Percentiles rank a stretch among this genome's conserved stretches.
Evolutionary conservation across 2,888 invertebrate species (phyloP).

Genomic region (Eledone cirrhosa): DNA sequence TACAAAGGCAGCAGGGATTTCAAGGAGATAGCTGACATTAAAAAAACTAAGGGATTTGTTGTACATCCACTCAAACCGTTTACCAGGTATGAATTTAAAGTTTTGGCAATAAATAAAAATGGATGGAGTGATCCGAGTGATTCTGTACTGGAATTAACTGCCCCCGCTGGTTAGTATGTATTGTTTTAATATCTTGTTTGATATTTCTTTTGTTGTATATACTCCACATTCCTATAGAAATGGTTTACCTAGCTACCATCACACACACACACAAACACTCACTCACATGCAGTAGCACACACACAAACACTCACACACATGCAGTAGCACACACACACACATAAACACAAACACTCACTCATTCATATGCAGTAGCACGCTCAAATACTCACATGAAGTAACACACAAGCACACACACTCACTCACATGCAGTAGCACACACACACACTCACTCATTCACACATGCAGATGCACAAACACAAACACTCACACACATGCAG

Average conservation of each 20-base stretch:
- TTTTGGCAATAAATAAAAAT: slow-evolving; percentile 92
- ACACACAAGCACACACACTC: too few relatives aligned
- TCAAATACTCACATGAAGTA: too few relatives aligned
- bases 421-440: too few relatives aligned
- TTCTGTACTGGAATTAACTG: slow-evolving; percentile 91
- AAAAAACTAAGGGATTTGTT: slow-evolving; percentile 86
- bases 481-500: too few relatives aligned
- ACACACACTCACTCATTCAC: too few relatives aligned
- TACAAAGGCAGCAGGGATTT: slow-evolving; percentile 78
- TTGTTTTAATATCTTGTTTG: neutral
- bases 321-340: too few relatives aligned
- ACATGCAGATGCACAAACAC: too few relatives aligned
- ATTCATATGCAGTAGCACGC: too few relatives aligned
- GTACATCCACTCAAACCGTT: slow-evolving; percentile 84
- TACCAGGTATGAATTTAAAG: slow-evolving; percentile 95
- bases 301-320: too few relatives aligned
- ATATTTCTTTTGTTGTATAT: neutral
- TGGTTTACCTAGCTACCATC: neutral
- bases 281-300: too few relatives aligned
- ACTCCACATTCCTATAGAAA: neutral
- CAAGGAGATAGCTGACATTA: slow-evolving; percentile 91
- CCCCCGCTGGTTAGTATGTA: slow-evolving; percentile 84
- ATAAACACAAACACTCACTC: too few relatives aligned
- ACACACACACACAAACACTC: too few relatives aligned
- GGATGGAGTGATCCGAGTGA: slow-evolving; percentile 90